Percentiles rank a stretch among this genome's conserved stretches.
Conservation (phyloP, 2,888 invertebrate genomes). For the Hedychridium roseum region DNA sequence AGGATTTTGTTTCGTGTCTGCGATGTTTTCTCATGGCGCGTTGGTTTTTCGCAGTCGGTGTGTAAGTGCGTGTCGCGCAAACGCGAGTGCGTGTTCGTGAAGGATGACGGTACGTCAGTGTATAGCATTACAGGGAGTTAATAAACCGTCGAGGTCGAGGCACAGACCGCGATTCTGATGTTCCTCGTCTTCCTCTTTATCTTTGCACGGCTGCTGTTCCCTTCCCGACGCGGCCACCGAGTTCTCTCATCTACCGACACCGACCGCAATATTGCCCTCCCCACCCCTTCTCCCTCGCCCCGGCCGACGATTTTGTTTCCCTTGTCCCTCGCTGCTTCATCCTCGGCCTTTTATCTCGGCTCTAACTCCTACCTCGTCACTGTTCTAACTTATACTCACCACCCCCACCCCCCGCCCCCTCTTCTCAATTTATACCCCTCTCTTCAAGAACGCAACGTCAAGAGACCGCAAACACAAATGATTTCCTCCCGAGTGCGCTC, state of each 20-base stretch:
- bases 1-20: too few relatives aligned
- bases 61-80: constrained; percentile 9
- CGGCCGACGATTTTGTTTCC: constrained; percentile 18
- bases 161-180: constrained; percentile 21
- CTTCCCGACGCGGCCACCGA: constrained; percentile 28
- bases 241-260: constrained; percentile 47
- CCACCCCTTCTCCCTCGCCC: constrained; percentile 12
- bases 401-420: neutral
- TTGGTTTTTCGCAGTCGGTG: constrained; percentile 14
- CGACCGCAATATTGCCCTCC: constrained; percentile 42
- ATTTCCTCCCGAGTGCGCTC: constrained; percentile 53
- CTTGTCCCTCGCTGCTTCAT: constrained; percentile 16
- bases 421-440: constrained; percentile 13
- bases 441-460: too few relatives aligned
- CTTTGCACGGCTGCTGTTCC: constrained; percentile 16
- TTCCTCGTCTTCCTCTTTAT: constrained; percentile 20
- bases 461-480: constrained; percentile 57
- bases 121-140: constrained; percentile 51
- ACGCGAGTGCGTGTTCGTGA: constrained; percentile 18
- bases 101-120: constrained; percentile 31
- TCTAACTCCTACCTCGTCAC: too few relatives aligned
- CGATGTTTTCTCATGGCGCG: too few relatives aligned
- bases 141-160: constrained; percentile 50
- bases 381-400: too few relatives aligned
- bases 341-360: neutral